A percentile compares a stretch with the other conserved stretches of the same genome.
phyloP scores from a whole-genome alignment of 2,797 vertebrate species.

The Microctenopoma stevenorrisi region DNA sequence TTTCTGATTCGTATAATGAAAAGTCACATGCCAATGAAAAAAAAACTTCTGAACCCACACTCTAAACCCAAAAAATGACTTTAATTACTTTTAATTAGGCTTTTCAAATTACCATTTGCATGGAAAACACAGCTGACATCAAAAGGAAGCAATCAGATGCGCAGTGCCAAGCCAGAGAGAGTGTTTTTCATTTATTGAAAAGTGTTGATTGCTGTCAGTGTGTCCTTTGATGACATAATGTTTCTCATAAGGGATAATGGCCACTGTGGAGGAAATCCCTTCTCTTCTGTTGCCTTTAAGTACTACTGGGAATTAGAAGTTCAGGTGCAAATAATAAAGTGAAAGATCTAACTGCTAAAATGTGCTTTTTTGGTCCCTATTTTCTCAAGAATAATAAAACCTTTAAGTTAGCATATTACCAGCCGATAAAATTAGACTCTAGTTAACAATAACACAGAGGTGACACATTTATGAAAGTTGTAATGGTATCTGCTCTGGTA shows the following conservation, averaged over 20 bases:
- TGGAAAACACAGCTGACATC: conserved; percentile 27
- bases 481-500: not conserved
- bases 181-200: conserved; percentile 38
- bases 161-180: conserved; percentile 4
- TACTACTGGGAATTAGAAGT: conserved; percentile 30
- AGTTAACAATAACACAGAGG: not conserved
- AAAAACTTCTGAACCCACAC: not conserved
- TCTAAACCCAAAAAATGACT: conserved; percentile 37
- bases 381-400: not conserved
- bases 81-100: conserved; percentile 7
- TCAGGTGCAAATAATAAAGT: not conserved
- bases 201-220: conserved; percentile 33
- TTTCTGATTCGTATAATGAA: not conserved
- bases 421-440: not conserved
- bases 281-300: conserved; percentile 43
- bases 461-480: not conserved
- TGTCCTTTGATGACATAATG: conserved; percentile 30
- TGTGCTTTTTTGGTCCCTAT: not conserved
- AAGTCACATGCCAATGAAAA: conserved; percentile 10
- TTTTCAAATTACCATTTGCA: conserved; percentile 31
- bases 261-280: conserved; percentile 52
- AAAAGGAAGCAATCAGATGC: conserved; percentile 32
- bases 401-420: not conserved
- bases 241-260: conserved; percentile 38
- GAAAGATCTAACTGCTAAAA: not conserved